phyloP scores from a whole-genome alignment of 2,888 invertebrate genomes.

The Philonicus albiceps region DNA sequence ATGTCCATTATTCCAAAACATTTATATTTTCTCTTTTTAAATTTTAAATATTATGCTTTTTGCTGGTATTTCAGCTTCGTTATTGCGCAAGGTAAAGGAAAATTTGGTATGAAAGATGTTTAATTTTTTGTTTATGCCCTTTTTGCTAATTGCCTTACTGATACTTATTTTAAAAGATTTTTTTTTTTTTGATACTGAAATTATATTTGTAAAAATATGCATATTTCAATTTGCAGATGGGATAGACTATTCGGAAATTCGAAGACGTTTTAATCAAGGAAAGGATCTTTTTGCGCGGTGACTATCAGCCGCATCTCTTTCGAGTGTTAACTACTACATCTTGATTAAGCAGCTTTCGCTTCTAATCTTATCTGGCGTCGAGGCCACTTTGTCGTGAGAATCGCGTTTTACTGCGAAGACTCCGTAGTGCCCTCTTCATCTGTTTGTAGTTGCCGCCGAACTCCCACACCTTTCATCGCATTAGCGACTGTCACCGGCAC shows the following conservation, averaged over 20 bases:
- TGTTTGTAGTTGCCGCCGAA: constrained; percentile 20
- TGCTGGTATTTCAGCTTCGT: too few relatives aligned
- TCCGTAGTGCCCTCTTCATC: background rate
- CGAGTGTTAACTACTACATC: background rate
- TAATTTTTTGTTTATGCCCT: too few relatives aligned
- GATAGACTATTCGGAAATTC: background rate
- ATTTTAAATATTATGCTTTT: too few relatives aligned
- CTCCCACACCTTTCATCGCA: constrained; percentile 12
- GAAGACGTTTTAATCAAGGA: background rate
- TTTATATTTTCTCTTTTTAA: too few relatives aligned
- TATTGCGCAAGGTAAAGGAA: too few relatives aligned
- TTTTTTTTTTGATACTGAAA: too few relatives aligned
- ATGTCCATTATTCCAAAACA: too few relatives aligned
- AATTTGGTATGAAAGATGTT: too few relatives aligned
- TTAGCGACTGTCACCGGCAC: constrained; percentile 25
- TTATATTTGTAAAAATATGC: background rate
- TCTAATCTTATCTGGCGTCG: background rate
- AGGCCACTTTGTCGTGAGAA: constrained; percentile 4
- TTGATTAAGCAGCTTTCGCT: background rate
- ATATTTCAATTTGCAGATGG: background rate
- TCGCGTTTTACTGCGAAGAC: background rate
- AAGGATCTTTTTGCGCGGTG: background rate
- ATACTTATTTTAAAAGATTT: too few relatives aligned
- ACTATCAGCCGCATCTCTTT: background rate
- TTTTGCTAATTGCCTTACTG: too few relatives aligned